Percentiles rank a stretch among this genome's conserved stretches.
phyloP scores from a whole-genome alignment of 1,140 invertebrate genomes.

The Oryctes rhinoceros region DNA sequence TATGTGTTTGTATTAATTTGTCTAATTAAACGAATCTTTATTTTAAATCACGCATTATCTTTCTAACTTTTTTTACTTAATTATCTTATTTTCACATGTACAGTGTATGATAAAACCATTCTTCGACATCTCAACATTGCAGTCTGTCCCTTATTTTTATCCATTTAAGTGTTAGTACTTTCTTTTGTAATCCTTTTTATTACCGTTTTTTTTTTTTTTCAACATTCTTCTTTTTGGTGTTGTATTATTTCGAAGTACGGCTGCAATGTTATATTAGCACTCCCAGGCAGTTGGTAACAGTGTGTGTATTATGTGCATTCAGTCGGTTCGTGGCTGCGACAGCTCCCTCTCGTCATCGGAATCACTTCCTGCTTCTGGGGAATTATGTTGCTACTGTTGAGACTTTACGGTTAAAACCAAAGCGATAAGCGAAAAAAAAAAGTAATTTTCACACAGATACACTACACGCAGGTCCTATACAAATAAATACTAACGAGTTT shows the following conservation, averaged over 20 bases:
- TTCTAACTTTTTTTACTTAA: background rate
- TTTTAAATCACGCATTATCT: background rate
- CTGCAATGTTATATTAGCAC: slow-evolving; percentile 59
- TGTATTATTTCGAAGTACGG: slow-evolving; percentile 39
- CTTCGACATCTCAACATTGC: slow-evolving; percentile 32
- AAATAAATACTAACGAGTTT: slow-evolving; percentile 10
- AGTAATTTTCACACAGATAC: slow-evolving; percentile 6
- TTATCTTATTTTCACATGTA: background rate
- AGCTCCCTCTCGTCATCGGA: slow-evolving; percentile 72
- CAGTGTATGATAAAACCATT: slow-evolving; percentile 29
- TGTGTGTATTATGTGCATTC: slow-evolving; percentile 55
- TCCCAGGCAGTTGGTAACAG: slow-evolving; percentile 59
- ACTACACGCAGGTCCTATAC: slow-evolving; percentile 42
- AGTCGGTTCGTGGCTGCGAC: slow-evolving; percentile 62
- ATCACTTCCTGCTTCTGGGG: slow-evolving; percentile 77
- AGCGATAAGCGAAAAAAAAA: background rate
- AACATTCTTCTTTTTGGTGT: background rate
- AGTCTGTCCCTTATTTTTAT: slow-evolving; percentile 35
- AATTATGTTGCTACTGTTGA: slow-evolving; percentile 68
- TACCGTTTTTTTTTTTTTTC: background rate
- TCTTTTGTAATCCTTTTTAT: slow-evolving; percentile 15
- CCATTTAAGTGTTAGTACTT: slow-evolving; percentile 39
- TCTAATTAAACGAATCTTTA: background rate
- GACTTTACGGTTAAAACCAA: slow-evolving; percentile 56
- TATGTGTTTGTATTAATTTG: background rate